Conservation (phyloP, 2,797 vertebrate species). For the Jordanella pulchra region DNA sequence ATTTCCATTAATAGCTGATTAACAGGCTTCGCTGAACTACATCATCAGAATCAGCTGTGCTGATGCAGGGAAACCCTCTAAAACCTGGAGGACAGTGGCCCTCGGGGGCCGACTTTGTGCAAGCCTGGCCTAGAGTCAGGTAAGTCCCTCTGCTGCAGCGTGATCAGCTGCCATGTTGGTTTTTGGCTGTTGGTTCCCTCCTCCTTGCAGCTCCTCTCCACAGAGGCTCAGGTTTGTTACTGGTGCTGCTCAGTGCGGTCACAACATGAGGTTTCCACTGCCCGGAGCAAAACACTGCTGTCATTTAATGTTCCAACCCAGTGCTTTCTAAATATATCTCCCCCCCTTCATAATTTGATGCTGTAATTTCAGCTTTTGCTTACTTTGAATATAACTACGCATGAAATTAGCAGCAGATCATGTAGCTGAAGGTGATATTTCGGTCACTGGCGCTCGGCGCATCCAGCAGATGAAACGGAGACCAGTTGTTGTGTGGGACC, state of each 20-base stretch:
- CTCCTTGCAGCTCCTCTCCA: conserved; percentile 32
- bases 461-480: conserved; percentile 24
- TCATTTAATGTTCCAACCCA: conserved; percentile 36
- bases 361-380: conserved; percentile 23
- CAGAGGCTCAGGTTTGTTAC: conserved; percentile 49
- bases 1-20: too few species aligned
- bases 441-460: neutral
- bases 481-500: conserved; percentile 22
- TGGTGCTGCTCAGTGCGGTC: conserved; percentile 34
- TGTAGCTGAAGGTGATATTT: neutral
- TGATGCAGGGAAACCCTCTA: too few species aligned
- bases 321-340: conserved; percentile 33
- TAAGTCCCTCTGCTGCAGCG: conserved; percentile 28
- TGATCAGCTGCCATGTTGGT: conserved; percentile 30
- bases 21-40: too few species aligned
- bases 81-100: too few species aligned
- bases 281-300: conserved; percentile 33
- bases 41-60: too few species aligned
- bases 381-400: conserved; percentile 2
- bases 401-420: neutral
- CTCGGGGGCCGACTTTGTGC: neutral
- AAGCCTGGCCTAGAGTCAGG: conserved; percentile 23
- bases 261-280: conserved; percentile 66
- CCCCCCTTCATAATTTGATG: conserved; percentile 20
- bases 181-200: conserved; percentile 42